A percentile compares a stretch with the other conserved stretches of the same genome.
These are phyloP conservation scores for Odocoileus hemionus DNA, from an alignment of 2,113 vertebrate genomes.

Conservation along the genomic window DNA sequence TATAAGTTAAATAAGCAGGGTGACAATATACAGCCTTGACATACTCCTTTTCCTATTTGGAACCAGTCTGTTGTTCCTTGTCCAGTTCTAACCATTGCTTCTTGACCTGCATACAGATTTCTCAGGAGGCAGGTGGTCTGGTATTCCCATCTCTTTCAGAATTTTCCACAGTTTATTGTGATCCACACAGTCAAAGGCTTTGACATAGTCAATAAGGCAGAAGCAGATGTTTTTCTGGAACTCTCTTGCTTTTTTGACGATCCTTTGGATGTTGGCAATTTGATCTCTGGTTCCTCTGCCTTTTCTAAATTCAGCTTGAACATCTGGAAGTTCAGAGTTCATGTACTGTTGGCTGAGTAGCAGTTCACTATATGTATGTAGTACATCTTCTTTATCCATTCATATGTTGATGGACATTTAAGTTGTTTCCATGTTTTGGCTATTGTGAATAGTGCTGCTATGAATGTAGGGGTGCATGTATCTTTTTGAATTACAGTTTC, in stretches of 20 bases:
- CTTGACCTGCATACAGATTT: not conserved
- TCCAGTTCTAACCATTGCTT: not conserved
- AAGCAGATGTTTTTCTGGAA: not conserved
- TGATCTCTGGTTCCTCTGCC: not conserved
- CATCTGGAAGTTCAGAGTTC: not conserved
- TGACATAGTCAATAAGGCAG: not conserved
- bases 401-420: not conserved
- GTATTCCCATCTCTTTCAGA: not conserved
- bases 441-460: not conserved
- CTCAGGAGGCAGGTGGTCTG: not conserved
- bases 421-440: not conserved
- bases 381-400: not conserved
- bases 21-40: not conserved
- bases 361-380: not conserved
- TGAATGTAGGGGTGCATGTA: not conserved
- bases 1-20: not conserved
- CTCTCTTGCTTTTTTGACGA: not conserved
- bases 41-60: not conserved
- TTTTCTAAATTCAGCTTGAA: not conserved
- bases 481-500: not conserved
- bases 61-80: not conserved
- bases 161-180: not conserved
- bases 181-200: not conserved
- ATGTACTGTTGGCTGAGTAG: not conserved
- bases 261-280: not conserved